Conservation (phyloP, 2,797 vertebrate species). For the Rhynchonycteris naso region DNA sequence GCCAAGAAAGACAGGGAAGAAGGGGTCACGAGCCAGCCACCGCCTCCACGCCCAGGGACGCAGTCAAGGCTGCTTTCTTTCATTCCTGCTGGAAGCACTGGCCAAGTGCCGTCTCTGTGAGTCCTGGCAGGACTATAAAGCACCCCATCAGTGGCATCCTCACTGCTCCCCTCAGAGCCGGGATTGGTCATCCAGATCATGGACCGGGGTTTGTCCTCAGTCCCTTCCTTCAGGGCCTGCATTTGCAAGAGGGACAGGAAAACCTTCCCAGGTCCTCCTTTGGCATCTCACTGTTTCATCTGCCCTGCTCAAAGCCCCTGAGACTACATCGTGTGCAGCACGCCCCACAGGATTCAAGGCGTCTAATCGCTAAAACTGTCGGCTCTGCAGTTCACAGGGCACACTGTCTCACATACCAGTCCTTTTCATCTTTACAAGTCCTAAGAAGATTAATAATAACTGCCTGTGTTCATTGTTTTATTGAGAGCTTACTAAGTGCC, state of each 20-base stretch:
- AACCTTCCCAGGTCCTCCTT: accelerated
- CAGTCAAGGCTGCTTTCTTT: neutral
- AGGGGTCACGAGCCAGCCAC: neutral
- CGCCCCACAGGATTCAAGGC: neutral
- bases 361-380: neutral
- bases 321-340: accelerated
- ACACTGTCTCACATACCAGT: accelerated
- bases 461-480: neutral
- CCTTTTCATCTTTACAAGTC: slow-evolving; percentile 24
- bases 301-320: neutral
- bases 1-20: neutral
- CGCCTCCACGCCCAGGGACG: neutral
- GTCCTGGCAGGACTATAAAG: neutral
- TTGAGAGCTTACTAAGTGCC: neutral
- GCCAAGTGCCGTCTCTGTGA: neutral
- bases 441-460: neutral
- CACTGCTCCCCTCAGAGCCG: neutral
- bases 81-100: neutral
- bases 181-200: neutral
- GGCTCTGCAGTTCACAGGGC: accelerated
- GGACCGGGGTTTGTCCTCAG: neutral
- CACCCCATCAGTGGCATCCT: neutral
- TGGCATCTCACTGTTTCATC: neutral
- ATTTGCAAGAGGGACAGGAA: neutral
- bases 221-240: neutral